Evolutionary conservation across 2,888 invertebrate species (phyloP).

Genomic region (Drosophila algonquin): DNA sequence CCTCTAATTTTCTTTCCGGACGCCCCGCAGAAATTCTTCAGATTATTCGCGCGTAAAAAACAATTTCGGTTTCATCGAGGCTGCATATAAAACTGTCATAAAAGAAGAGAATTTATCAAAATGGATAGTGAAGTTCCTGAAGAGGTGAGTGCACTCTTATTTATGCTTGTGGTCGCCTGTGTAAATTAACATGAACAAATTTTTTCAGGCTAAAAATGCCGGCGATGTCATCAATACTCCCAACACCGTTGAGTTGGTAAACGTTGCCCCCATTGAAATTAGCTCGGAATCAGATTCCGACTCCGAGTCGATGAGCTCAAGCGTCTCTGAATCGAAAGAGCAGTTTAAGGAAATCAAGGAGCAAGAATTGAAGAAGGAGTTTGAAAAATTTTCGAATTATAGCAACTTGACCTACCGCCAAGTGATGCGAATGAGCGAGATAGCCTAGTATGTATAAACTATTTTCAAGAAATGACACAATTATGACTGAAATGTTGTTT

Average conservation of each 20-base stretch:
- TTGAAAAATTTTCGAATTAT: background rate
- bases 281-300: background rate
- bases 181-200: background rate
- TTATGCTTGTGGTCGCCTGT: background rate
- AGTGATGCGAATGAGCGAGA: slow-evolving; percentile 37
- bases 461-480: background rate
- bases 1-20: too few species aligned
- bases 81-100: background rate
- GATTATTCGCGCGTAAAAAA: background rate
- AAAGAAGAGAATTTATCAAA: background rate
- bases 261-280: background rate
- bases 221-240: background rate
- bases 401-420: slow-evolving; percentile 2
- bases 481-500: background rate
- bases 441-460: slow-evolving; percentile 48
- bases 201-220: background rate
- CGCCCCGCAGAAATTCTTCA: background rate
- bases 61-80: background rate
- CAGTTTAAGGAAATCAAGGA: background rate
- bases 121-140: background rate
- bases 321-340: background rate
- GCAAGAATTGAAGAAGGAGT: background rate
- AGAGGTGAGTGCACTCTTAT: background rate
- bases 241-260: background rate
- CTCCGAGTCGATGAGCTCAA: background rate